Percentiles rank a stretch among this genome's conserved stretches.
Conservation (phyloP, 2,797 vertebrate genomes). For the Onychomys arenicola region DNA sequence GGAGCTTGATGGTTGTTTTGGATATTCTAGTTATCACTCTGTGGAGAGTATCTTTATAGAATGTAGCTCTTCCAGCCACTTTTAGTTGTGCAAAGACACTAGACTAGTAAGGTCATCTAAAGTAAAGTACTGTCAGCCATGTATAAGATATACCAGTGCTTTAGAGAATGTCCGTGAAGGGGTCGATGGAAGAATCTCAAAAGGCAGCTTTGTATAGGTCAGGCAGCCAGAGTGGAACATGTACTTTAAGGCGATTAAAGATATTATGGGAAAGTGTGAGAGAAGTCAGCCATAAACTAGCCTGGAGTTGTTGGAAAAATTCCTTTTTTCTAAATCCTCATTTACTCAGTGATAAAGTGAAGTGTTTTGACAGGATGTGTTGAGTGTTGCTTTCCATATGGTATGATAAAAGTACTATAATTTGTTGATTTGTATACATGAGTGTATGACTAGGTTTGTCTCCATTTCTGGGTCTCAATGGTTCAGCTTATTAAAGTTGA, state of each 20-base stretch:
- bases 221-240: neutral
- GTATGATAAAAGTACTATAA: neutral
- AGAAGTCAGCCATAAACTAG: neutral
- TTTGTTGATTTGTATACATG: neutral
- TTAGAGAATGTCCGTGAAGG: neutral
- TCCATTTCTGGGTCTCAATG: neutral
- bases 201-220: neutral
- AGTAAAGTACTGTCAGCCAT: neutral
- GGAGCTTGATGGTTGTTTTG: neutral
- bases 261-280: neutral
- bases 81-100: neutral
- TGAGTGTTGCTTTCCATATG: neutral
- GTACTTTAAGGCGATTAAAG: neutral
- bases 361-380: neutral
- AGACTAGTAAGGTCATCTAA: neutral
- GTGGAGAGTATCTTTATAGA: neutral
- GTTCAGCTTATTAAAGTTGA: neutral
- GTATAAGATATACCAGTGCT: neutral
- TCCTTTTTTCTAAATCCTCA: neutral
- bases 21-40: neutral
- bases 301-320: neutral
- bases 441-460: neutral
- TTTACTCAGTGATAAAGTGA: neutral
- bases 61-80: no score
- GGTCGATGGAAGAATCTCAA: neutral